Conservation (phyloP, 1,140 invertebrate species). For the Papilio helenus region DNA sequence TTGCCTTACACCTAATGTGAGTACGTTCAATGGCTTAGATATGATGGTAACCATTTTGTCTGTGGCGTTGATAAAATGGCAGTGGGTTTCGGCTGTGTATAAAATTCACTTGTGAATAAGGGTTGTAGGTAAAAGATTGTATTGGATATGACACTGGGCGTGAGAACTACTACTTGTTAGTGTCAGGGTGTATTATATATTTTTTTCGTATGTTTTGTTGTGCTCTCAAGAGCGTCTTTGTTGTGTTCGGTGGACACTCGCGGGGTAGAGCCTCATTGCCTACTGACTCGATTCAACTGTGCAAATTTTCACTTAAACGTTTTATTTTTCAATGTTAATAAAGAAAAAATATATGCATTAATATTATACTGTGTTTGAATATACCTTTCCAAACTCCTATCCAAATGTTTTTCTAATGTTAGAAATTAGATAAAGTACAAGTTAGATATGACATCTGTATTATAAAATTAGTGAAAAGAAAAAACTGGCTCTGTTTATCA, state of each 20-base stretch:
- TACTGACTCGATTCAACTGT: constrained; percentile 67
- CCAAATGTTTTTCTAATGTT: constrained; percentile 20
- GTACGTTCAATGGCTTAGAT: constrained; percentile 14
- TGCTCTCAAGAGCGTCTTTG: constrained; percentile 60
- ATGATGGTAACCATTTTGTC: constrained; percentile 26
- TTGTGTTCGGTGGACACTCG: constrained; percentile 59
- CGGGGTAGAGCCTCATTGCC: constrained; percentile 60
- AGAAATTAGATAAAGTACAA: background rate
- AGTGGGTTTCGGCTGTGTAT: constrained; percentile 78
- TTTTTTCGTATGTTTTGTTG: constrained; percentile 64
- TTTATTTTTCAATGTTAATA: constrained; percentile 79
- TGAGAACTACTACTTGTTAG: constrained; percentile 59
- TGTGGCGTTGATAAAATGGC: constrained; percentile 45
- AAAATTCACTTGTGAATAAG: constrained; percentile 70
- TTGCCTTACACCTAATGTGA: constrained; percentile 12
- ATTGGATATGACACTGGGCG: constrained; percentile 62
- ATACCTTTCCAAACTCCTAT: constrained; percentile 44
- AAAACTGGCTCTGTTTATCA: background rate
- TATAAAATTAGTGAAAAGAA: background rate
- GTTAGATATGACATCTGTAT: too few species aligned
- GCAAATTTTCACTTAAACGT: constrained; percentile 76
- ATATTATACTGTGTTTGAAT: constrained; percentile 52
- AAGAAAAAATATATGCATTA: constrained; percentile 79
- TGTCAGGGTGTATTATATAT: constrained; percentile 60
- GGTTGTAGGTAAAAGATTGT: constrained; percentile 66